Evolutionary conservation across 1,140 invertebrate species (phyloP), one percentile per base, ranked within the genome.

Genomic region (Tetramorium alpestre): DNA sequence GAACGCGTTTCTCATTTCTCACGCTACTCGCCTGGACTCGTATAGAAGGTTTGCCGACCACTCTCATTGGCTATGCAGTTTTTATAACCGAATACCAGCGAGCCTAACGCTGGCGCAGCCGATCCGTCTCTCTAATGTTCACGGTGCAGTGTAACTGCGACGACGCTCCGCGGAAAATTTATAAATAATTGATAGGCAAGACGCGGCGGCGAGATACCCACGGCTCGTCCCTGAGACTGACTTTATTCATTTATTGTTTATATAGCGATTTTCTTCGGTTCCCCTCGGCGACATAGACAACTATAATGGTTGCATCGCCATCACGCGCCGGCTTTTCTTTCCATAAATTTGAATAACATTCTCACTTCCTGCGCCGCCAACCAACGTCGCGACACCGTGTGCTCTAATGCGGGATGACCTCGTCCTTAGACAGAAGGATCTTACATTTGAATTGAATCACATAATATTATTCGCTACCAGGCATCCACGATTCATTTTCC

Each of bases 301-400:
- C 49, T 41, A 82, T 85, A 89, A 91, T 69, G 41, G 81, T 91
- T 73, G 81, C 86, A 91, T 76, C 70, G 89, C 54, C 51, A 49
- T 60, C 54, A 22, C 38, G 56, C 38, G 56, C 22, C 38, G 22
- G 58, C 41, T 64, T 91, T 91, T 87, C 67, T 91, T 91, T 86
- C 88, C 90, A 91, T 91, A 89, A 72, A 91, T 91, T 91, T 91
- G 60, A 91, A 91, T 91, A 89, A 84, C 89, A 86, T 89, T 85
- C 60, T 87, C 85, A 91, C 89, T 91, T 91, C 89, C 87, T 89
- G 87, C 85, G 90, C 22, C 77, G 73, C 56, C 58, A 58, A 28
- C 41, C 82, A 54, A 8, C 47, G 72, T 85, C 73, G 82, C 33
- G 54, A 49, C 44, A 49, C 47, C 64, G 60, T 25, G 49, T 65